Evolutionary conservation across 2,113 vertebrate species (phyloP).

Genomic region (Clarias macrocephalus): DNA sequence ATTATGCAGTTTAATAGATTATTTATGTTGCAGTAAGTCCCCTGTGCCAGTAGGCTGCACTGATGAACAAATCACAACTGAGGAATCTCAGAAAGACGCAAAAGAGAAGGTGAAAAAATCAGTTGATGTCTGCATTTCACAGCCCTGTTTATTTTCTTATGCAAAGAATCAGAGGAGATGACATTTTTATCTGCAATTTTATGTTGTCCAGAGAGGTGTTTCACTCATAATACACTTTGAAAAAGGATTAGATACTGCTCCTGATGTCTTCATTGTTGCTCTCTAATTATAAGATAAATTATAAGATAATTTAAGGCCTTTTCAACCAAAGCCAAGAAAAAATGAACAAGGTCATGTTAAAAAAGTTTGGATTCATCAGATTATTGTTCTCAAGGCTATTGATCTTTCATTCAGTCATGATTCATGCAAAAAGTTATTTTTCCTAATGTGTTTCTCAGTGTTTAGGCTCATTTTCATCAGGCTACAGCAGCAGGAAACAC

Average conservation of each 20-base stretch:
- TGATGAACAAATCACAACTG: slow-evolving; percentile 8
- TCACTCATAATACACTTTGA: too few relatives aligned
- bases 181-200: background rate
- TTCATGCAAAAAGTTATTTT: background rate
- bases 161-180: background rate
- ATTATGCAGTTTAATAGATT: background rate
- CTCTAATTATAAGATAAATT: background rate
- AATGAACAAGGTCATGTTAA: background rate
- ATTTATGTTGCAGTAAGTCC: slow-evolving; percentile 51
- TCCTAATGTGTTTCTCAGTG: slow-evolving; percentile 43
- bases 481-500: slow-evolving; percentile 64
- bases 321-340: background rate
- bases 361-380: background rate
- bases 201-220: background rate
- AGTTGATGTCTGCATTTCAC: background rate
- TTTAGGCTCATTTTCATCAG: slow-evolving; percentile 48
- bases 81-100: slow-evolving; percentile 14
- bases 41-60: slow-evolving; percentile 56
- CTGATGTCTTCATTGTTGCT: background rate
- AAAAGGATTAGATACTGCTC: background rate
- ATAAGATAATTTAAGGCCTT: background rate
- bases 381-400: background rate
- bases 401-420: background rate
- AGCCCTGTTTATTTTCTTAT: background rate
- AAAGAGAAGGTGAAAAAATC: slow-evolving; percentile 22